Evolutionary conservation across 2,888 invertebrate genomes (phyloP), one percentile per base, ranked within the genome.

Genomic region (Hetaerina titia): DNA sequence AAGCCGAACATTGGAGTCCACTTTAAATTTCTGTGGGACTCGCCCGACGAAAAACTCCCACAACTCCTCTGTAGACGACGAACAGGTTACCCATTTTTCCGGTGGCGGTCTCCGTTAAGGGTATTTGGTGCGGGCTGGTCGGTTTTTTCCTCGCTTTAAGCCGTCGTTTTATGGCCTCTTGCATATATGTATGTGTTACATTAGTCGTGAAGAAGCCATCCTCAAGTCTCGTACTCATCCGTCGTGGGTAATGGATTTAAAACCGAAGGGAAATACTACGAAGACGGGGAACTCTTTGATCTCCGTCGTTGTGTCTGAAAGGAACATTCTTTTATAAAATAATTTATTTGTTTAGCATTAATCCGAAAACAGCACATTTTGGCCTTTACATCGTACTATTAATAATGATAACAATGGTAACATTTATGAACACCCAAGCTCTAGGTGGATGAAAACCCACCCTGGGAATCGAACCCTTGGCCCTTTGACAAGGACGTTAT

Each of bases 131-230:
- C 15, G 63, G 17, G 63, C 63, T 17, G 63, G 15, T 11, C 45
- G 45, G 45, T 45, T 81, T 31, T 31, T 11, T 31, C 31, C 22
- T 17, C 69, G 25, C 81, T 25, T 81, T 81, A 81, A 81, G 81
- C 81, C 31, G 31, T 81, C 81, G 25, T 81, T 81, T 81, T 81
- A 81, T 31, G 81, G 81, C 81, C 81, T 81, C 81, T 31, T 11
- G 13, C 25, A 81, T 81, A 81, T 81, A 31, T 81, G 81, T 31
- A 81, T 81, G 81, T 81, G 81, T 81, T 31, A 81, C 81, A 81
- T 81, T 81, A 81, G 31, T n/a, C 81, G 81, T 31, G 15, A 81
- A 31, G 81, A 81, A 81, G 81, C 81, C 81, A 81, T 81, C 81
- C 25, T 81, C 31, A 31, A 31, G 81, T 81, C 13, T 81, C 81